Evolutionary conservation across 1,140 invertebrate species (phyloP), one percentile per base, ranked within the genome.

Genomic region (Probaryconus sp.): DNA sequence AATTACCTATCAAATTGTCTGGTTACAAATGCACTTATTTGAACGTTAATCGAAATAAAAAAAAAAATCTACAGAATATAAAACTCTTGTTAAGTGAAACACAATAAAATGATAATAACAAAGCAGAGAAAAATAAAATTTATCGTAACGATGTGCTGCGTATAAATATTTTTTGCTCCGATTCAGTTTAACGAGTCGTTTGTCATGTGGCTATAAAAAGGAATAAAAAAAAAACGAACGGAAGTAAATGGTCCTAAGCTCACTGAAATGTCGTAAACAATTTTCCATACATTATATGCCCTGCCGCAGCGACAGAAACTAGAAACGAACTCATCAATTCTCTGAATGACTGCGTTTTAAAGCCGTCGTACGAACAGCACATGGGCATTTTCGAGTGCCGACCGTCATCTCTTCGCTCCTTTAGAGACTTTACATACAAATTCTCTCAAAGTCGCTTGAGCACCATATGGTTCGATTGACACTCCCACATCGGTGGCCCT

Each of bases 381-480:
- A 69, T 64, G 42, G 40, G 31, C 43, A 11, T 48, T 48, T 56
- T 13, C 11, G 13, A 60, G 31, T 11, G 30, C 37, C 13, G 6
- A 26, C 30, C 17, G 26, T 26, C 26, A 28, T 45, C 11, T 11
- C 21, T 14, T 38, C 24, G 43, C 26, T 42, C 38, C 28, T 60
- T 3, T 16, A 16, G n/a, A 35, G 53, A 37, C 58, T 55, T 56
- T n/a, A n/a, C 58, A 70, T 60, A 47, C 53, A 70, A 67, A 77
- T 65, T 50, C 63, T 43, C 33, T 7, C n/a, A n/a, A 35, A 69
- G 69, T 72, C 71, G 60, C 67, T 74, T 69, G 63, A 74, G 48
- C 65, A 61, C 79, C 76, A 80, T 77, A 77, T 80, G n/a, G 78
- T 68, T 76, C 37, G 47, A 13, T 13, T 48, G 55, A 77, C 76